Conservation (phyloP, 2,113 vertebrate genomes). For the Gobio gobio region DNA sequence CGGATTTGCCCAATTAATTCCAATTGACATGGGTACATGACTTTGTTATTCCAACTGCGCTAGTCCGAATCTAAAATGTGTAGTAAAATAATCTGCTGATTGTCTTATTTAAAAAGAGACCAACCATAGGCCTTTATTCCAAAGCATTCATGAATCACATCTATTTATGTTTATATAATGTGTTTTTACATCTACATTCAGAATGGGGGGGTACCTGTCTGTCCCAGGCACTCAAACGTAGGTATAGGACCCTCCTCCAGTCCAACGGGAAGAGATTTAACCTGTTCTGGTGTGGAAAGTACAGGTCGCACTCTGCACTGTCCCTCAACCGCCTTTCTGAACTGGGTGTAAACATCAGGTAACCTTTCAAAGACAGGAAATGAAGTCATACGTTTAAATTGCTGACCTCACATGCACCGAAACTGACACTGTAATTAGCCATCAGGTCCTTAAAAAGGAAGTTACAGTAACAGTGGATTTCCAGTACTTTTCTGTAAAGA, state of each 20-base stretch:
- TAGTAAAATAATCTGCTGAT: no score
- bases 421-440: background rate
- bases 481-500: background rate
- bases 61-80: no score
- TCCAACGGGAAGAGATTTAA: slow-evolving; percentile 75
- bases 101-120: no score
- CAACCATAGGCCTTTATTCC: no score
- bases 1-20: no score
- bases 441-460: slow-evolving; percentile 9
- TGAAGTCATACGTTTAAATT: background rate
- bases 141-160: no score
- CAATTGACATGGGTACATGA: no score
- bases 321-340: slow-evolving; percentile 77
- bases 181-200: no score
- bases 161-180: no score
- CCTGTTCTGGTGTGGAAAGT: slow-evolving; percentile 64
- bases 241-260: slow-evolving; percentile 79
- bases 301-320: slow-evolving; percentile 71
- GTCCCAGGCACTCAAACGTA: slow-evolving; percentile 72
- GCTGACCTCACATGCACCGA: background rate
- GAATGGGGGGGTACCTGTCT: slow-evolving; percentile 66
- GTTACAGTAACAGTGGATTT: background rate
- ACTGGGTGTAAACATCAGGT: slow-evolving; percentile 84
- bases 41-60: no score
- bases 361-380: slow-evolving; percentile 65